Conservation (phyloP, 1,140 invertebrate species). For the Solen grandis region DNA sequence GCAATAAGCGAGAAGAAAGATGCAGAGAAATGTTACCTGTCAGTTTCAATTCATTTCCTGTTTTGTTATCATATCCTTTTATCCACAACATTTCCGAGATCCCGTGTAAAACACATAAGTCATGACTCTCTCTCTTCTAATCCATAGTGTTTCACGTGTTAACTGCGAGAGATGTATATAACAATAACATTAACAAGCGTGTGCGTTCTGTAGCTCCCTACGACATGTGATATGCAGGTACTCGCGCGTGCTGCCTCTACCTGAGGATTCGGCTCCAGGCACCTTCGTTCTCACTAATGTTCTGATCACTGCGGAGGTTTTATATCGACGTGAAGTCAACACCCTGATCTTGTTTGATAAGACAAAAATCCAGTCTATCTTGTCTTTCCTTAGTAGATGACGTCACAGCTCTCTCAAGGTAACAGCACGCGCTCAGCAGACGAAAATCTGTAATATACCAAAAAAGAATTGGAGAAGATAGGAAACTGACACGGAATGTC, state of each 20-base stretch:
- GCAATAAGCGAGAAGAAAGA: too few species aligned
- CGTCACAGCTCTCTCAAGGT: slow-evolving; percentile 14
- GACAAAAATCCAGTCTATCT: slow-evolving; percentile 13
- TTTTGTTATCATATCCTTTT: too few species aligned
- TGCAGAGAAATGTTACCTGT: not conserved
- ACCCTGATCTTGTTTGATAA: slow-evolving; percentile 54
- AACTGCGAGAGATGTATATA: not conserved
- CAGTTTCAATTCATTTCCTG: not conserved
- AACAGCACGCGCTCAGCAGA: not conserved
- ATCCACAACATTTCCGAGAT: too few species aligned
- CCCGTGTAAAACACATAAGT: not conserved
- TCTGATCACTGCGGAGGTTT: not conserved
- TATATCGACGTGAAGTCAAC: slow-evolving; percentile 43
- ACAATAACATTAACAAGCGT: not conserved
- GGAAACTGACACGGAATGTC: not conserved
- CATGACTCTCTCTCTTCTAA: not conserved
- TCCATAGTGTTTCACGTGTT: not conserved
- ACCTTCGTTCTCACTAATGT: not conserved
- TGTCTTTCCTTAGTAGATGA: slow-evolving; percentile 40
- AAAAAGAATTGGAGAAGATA: not conserved
- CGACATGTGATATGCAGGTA: not conserved
- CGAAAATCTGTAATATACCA: not conserved
- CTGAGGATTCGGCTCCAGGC: not conserved
- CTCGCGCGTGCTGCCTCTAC: too few species aligned
- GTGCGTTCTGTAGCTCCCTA: not conserved